These are phyloP conservation scores for Aleiodes sp. DNA, from an alignment of 1,140 invertebrate species.

Conservation along the genomic window DNA sequence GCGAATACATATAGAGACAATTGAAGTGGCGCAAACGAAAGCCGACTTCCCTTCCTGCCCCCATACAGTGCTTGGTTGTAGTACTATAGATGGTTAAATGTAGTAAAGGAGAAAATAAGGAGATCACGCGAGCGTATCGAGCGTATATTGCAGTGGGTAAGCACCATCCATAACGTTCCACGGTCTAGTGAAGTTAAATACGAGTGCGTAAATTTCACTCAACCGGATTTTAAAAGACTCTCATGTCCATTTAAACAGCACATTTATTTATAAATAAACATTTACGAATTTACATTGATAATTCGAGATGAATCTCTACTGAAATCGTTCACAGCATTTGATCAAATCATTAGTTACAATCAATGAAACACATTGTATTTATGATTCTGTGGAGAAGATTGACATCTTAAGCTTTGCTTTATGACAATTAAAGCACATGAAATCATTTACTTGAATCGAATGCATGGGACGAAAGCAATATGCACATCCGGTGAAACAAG, in stretches of 20 bases:
- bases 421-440: not conserved
- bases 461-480: not conserved
- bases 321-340: no score
- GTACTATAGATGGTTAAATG: not conserved
- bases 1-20: not conserved
- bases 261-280: no score
- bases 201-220: slow-evolving; percentile 35
- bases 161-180: slow-evolving; percentile 47
- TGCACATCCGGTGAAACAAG: not conserved
- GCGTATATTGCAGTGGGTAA: slow-evolving; percentile 50
- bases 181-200: slow-evolving; percentile 56
- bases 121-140: slow-evolving; percentile 37
- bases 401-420: not conserved
- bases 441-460: not conserved
- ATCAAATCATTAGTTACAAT: no score
- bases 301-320: no score
- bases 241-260: not conserved
- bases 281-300: no score
- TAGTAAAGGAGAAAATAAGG: slow-evolving; percentile 12
- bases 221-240: slow-evolving; percentile 7
- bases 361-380: no score
- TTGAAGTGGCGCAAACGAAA: slow-evolving; percentile 14
- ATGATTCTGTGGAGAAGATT: not conserved
- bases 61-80: no score
- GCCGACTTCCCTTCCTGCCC: slow-evolving; percentile 3